These are phyloP conservation scores for Lochmaea crataegi DNA, from an alignment of 2,888 invertebrate species.

Conservation along the genomic window DNA sequence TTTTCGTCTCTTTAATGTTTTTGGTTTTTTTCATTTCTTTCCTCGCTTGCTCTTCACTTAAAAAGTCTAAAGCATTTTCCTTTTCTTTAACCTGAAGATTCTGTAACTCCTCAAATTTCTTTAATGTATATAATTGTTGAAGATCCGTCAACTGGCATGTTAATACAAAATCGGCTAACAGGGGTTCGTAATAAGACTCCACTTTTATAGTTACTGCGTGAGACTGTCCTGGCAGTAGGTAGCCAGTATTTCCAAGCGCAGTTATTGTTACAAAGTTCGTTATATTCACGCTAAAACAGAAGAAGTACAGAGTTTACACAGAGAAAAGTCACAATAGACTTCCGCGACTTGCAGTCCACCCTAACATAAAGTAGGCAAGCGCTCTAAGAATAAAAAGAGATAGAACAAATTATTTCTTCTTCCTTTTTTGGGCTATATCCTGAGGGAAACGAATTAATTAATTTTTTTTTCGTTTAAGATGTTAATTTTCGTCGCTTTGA, in stretches of 20 bases:
- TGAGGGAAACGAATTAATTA: too few relatives aligned
- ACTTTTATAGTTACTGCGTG: slow-evolving; percentile 60
- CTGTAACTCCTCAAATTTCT: slow-evolving; percentile 56
- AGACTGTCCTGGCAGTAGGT: slow-evolving; percentile 60
- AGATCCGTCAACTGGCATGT: slow-evolving; percentile 62
- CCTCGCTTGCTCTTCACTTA: neutral
- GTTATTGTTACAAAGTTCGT: slow-evolving; percentile 43
- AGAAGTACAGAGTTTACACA: too few relatives aligned
- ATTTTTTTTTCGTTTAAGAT: too few relatives aligned
- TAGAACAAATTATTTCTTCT: too few relatives aligned
- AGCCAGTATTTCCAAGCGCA: slow-evolving; percentile 50
- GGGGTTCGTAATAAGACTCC: slow-evolving; percentile 57
- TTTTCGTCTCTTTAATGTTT: neutral
- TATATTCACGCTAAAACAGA: slow-evolving; percentile 42
- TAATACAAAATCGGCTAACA: slow-evolving; percentile 55
- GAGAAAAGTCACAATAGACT: too few relatives aligned
- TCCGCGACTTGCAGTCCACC: too few relatives aligned
- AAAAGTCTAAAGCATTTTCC: slow-evolving; percentile 17
- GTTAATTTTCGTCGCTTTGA: too few relatives aligned
- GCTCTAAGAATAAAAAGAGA: too few relatives aligned
- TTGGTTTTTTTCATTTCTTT: neutral
- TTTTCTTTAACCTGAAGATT: slow-evolving; percentile 16
- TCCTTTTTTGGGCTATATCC: too few relatives aligned
- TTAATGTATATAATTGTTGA: slow-evolving; percentile 58
- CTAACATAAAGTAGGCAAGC: too few relatives aligned